Base-by-base conservation (phyloP, 1,140 invertebrate genomes). In the Homalodisca vitripennis region DNA sequence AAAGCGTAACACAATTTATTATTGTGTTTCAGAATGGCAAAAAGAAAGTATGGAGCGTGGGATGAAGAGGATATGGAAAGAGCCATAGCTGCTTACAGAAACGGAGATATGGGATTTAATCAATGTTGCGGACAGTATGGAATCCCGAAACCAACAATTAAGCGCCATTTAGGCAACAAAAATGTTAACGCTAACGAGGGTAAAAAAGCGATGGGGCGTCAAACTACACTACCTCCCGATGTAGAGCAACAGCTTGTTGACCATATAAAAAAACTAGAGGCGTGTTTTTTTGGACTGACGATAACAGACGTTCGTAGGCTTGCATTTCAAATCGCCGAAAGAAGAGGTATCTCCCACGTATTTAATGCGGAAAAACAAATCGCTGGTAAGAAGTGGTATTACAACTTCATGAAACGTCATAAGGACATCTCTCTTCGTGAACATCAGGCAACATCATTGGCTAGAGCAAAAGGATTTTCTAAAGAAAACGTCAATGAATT, bases 301-400 rank as follows among this genome's bases (percentile, higher is more conserved):
- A 55, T 55, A 55, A 55, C 51, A 12, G 51, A 55, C 22, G 51
- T 55, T 6, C 6, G 51, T 12, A 55, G 24, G 24, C 20, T 55
- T 12, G 51, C 51, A 22, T 41, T 41, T 17, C 6, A 53, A 20
- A 53, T 53, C 12, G 20, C 12, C 24, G 14, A 62, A 6, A 14
- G 57, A 26, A 62, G 29, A 2, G 3, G 20, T 20, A 57, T 78
- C 32, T n/a, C 72, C 41, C 70, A 77, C 69, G 31, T 57, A n/a
- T 78, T 79, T 57, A 79, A 75, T 66, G 72, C 73, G 22, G 71
- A 74, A 22, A 76, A 75, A 66, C 69, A 70, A 74, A 74, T 72
- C 63, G 80, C 81, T 68, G 78, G 79, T 6, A 76, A 79, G 68
- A 74, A 80, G 69, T 82, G 79, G 78, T 79, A 77, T 62, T 73